These are phyloP conservation scores for Xyrichtys novacula DNA, from an alignment of 2,797 vertebrate genomes.

Conservation along the genomic window DNA sequence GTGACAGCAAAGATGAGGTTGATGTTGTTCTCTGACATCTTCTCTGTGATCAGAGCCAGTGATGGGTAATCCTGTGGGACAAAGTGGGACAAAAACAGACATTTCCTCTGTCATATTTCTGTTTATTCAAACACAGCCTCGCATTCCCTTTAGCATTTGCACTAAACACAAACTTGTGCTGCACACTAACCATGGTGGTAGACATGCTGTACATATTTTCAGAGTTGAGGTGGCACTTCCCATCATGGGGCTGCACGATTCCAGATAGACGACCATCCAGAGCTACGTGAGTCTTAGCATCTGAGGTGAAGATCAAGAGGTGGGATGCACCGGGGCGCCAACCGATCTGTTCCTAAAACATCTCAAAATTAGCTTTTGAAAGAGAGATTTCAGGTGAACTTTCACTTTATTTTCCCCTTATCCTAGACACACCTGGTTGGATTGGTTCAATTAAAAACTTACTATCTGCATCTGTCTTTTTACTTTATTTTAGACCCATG, in stretches of 20 bases:
- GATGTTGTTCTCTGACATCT: conserved; percentile 98
- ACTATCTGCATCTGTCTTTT: no score
- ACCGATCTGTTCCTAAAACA: conserved; percentile 91
- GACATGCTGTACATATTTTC: conserved; percentile 94
- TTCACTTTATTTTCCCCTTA: no score
- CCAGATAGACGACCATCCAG: conserved; percentile 95
- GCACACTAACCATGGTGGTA: conserved; percentile 89
- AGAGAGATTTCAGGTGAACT: no score
- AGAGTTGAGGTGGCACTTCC: conserved; percentile 89
- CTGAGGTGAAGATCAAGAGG: conserved; percentile 96
- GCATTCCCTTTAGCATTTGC: not conserved
- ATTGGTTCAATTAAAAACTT: no score
- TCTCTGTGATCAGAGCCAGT: conserved; percentile 95
- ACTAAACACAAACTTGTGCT: conserved; percentile 11
- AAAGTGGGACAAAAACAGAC: conserved; percentile 2
- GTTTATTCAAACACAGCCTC: not conserved
- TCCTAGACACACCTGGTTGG: no score
- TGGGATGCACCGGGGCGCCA: conserved; percentile 97
- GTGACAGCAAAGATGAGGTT: conserved; percentile 98
- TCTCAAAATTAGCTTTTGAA: no score
- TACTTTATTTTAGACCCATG: no score
- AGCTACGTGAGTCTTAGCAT: conserved; percentile 98
- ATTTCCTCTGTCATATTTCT: not conserved
- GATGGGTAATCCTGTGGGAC: conserved; percentile 94
- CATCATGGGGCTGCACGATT: conserved; percentile 95